These are phyloP conservation scores for Zaprionus ghesquierei DNA, from an alignment of 1,140 invertebrate genomes.

Conservation along the genomic window DNA sequence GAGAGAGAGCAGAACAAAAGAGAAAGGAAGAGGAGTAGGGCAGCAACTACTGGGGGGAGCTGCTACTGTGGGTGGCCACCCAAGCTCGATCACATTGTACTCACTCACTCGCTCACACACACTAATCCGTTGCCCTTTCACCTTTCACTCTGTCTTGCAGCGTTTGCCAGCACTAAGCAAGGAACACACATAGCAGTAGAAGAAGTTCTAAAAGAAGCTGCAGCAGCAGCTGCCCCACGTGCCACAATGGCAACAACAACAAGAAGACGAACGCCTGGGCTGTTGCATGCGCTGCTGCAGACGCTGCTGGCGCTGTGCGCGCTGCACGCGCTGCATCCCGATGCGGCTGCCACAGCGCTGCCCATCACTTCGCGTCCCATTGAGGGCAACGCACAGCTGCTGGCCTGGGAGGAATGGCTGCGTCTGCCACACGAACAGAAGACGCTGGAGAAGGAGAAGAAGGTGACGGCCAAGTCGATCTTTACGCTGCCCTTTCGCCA, in stretches of 20 bases:
- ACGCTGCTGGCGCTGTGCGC: slow-evolving; percentile 16
- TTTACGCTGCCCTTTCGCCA: slow-evolving; percentile 69
- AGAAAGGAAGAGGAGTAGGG: background rate
- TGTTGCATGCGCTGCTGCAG: slow-evolving; percentile 21
- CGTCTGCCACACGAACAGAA: slow-evolving; percentile 59
- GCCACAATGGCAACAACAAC: slow-evolving; percentile 29
- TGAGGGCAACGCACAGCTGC: slow-evolving; percentile 73
- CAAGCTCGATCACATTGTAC: background rate
- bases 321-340: background rate
- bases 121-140: slow-evolving; percentile 16
- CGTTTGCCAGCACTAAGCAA: slow-evolving; percentile 6
- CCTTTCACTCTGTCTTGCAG: slow-evolving; percentile 22
- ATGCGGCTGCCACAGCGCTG: slow-evolving; percentile 21
- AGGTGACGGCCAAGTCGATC: slow-evolving; percentile 80
- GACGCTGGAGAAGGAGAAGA: slow-evolving; percentile 69
- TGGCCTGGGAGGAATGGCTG: slow-evolving; percentile 80
- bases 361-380: slow-evolving; percentile 80
- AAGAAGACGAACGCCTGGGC: slow-evolving; percentile 15
- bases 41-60: background rate
- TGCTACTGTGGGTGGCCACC: background rate
- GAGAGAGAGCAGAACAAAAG: background rate
- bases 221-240: background rate
- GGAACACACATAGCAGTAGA: background rate
- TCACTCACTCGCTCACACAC: too few relatives aligned
- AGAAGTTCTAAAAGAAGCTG: background rate